These are phyloP conservation scores for Leucania comma DNA, from an alignment of 2,888 invertebrate species.

Conservation along the genomic window DNA sequence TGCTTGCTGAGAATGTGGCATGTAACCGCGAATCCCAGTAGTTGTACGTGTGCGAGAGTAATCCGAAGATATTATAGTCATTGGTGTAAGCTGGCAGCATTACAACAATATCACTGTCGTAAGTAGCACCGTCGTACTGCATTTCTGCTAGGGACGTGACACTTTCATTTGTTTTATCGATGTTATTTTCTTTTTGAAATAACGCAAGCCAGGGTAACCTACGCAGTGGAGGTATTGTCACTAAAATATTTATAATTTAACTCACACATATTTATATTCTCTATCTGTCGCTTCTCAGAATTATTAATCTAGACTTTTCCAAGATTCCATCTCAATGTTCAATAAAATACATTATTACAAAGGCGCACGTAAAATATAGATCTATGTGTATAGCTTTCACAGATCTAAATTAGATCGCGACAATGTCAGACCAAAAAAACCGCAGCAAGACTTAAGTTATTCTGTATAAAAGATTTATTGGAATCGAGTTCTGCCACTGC, in stretches of 20 bases:
- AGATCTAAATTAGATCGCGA: slow-evolving; percentile 52
- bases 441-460: slow-evolving; percentile 55
- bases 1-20: slow-evolving; percentile 23
- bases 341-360: slow-evolving; percentile 27
- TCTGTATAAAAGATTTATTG: slow-evolving; percentile 57
- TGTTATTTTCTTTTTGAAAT: background rate
- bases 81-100: slow-evolving; percentile 57
- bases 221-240: too few species aligned
- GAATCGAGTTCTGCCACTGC: slow-evolving; percentile 52
- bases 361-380: slow-evolving; percentile 25
- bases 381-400: slow-evolving; percentile 26
- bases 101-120: slow-evolving; percentile 61
- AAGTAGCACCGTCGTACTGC: slow-evolving; percentile 58
- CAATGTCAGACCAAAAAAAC: slow-evolving; percentile 52
- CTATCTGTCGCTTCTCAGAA: background rate
- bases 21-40: slow-evolving; percentile 34
- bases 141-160: slow-evolving; percentile 51
- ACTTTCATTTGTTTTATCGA: slow-evolving; percentile 24
- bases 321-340: slow-evolving; percentile 21
- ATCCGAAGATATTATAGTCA: slow-evolving; percentile 55
- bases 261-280: slow-evolving; percentile 1
- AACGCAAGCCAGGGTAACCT: too few species aligned
- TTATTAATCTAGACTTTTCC: slow-evolving; percentile 6
- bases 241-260: background rate
- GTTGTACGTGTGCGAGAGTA: slow-evolving; percentile 54